Evolutionary conservation across 2,797 vertebrate species (phyloP), one percentile per base, ranked within the genome.

Genomic region (Poeciliopsis turneri): DNA sequence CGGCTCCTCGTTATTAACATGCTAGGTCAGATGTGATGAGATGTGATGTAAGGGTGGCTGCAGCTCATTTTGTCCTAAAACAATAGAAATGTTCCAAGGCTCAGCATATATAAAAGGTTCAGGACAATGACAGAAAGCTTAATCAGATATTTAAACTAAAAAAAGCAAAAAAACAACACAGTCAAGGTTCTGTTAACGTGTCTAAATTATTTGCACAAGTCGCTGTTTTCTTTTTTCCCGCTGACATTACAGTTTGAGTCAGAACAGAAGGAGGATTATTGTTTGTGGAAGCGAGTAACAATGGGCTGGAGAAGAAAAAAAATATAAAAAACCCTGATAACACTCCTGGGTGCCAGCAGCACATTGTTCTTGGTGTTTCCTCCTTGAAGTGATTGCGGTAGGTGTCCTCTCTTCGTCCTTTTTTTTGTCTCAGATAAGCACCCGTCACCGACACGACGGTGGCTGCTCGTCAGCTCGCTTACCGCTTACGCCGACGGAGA

Each of bases 391-490:
- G 79, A 89, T 88, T 89, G 77, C 85, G 75, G 81, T 80, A 41
- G 66, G 47, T 76, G 55, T 82, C 75, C 86, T 84, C 71, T 43
- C 55, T 80, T 89, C 72, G 13, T 20, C 57, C 79, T 74, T 49
- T 71, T 89, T 1, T 70, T 92, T 92, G 89, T 90, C 82, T 87
- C 83, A 84, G 87, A 86, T 86, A 88, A 92, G 90, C 89, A 90
- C 85, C 87, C 87, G 88, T 92, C 85, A 87, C 73, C 74, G 79
- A 88, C 85, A 82, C 86, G 92, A 89, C 87, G 84, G 82, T 74
- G 80, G 86, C 49, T 81, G 83, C 84, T 82, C 78, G 88, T 91
- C 91, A 83, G 85, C 91, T 89, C 81, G 79, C 82, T 86, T 68
- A 82, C 78, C 2, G 15, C 78, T 1, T 51, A 57, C 68, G 82